Conservation (phyloP, 2,113 vertebrate species). For the Toxotes chatareus region DNA sequence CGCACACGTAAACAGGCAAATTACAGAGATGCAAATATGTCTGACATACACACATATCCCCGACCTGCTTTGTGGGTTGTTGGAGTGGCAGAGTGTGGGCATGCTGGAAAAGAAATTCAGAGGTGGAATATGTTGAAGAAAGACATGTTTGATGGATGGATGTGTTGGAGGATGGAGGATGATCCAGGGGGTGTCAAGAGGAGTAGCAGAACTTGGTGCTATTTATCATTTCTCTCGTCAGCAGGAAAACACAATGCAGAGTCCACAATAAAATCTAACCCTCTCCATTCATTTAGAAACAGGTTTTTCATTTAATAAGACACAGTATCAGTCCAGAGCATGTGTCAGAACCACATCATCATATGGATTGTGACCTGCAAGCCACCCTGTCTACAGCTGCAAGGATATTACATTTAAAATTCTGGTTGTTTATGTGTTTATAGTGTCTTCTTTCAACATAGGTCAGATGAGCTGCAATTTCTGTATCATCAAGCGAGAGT, state of each 20-base stretch:
- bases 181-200: slow-evolving; percentile 31
- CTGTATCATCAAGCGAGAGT: not conserved
- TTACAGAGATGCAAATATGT: slow-evolving; percentile 36
- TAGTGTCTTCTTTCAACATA: not conserved
- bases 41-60: slow-evolving; percentile 12
- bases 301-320: not conserved
- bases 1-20: slow-evolving; percentile 22
- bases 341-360: not conserved
- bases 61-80: slow-evolving; percentile 40
- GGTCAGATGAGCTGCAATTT: not conserved
- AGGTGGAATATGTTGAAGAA: slow-evolving; percentile 42
- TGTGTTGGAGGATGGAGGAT: slow-evolving; percentile 6
- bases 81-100: slow-evolving; percentile 55
- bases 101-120: slow-evolving; percentile 30
- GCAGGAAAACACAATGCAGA: slow-evolving; percentile 13
- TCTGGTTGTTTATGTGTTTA: too few relatives aligned
- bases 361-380: not conserved
- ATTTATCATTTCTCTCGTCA: slow-evolving; percentile 30
- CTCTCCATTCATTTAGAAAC: not conserved
- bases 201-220: slow-evolving; percentile 20
- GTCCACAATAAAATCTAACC: slow-evolving; percentile 6
- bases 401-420: not conserved
- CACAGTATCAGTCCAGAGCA: not conserved
- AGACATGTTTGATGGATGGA: slow-evolving; percentile 38
- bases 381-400: too few relatives aligned